A percentile compares a stretch with the other conserved stretches of the same genome.
Conservation (phyloP, 2,113 vertebrate genomes). For the Rhinolophus ferrumequinum region DNA sequence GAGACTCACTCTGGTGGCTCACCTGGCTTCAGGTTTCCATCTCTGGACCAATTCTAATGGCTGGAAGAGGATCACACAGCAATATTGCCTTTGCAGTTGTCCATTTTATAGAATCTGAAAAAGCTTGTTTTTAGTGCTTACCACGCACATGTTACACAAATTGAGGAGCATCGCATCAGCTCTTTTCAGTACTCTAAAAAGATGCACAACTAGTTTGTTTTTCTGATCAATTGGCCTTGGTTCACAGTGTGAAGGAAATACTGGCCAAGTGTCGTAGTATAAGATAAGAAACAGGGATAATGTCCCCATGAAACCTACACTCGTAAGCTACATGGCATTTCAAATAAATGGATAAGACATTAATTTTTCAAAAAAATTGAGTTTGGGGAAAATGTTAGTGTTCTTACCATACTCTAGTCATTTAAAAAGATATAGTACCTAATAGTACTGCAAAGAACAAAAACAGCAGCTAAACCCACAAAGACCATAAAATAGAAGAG, state of each 20-base stretch:
- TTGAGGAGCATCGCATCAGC: not conserved
- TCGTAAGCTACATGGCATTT: not conserved
- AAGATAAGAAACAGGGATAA: not conserved
- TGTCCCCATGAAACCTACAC: not conserved
- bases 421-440: not conserved
- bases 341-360: not conserved
- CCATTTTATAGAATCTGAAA: not conserved
- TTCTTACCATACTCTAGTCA: not conserved
- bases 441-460: not conserved
- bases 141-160: not conserved
- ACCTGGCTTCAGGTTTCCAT: not conserved
- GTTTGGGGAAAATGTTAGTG: not conserved
- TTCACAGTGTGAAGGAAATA: not conserved
- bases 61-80: not conserved
- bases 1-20: not conserved
- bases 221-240: not conserved
- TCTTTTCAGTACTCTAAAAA: not conserved
- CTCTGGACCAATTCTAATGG: not conserved
- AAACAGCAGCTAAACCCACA: not conserved
- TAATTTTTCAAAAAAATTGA: not conserved
- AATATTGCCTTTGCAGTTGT: not conserved
- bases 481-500: not conserved
- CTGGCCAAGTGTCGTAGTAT: not conserved
- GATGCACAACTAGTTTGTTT: not conserved
- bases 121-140: not conserved